Conservation (phyloP, 2,797 vertebrate species). For the Enteromius viviparus region DNA sequence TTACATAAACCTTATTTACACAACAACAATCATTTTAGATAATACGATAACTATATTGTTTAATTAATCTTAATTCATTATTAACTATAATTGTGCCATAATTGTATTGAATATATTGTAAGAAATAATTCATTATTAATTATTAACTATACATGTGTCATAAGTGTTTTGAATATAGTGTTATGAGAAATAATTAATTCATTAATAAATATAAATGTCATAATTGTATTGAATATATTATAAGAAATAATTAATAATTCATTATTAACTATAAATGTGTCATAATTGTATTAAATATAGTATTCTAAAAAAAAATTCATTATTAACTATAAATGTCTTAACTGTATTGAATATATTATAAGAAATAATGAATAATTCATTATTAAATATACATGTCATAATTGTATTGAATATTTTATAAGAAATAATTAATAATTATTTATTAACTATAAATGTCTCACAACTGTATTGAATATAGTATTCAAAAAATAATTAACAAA, state of each 20-base stretch:
- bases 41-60: neutral
- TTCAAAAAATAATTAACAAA: too few species aligned
- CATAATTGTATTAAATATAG: neutral
- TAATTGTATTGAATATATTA: too few species aligned
- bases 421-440: too few species aligned
- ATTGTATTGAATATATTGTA: neutral
- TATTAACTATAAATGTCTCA: too few species aligned
- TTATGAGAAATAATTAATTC: neutral
- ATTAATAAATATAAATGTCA: neutral
- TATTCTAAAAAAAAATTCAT: too few species aligned
- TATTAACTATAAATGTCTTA: too few species aligned
- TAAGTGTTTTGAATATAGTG: too few species aligned
- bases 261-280: neutral
- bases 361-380: too few species aligned
- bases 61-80: neutral
- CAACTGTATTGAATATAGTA: too few species aligned
- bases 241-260: neutral
- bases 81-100: neutral
- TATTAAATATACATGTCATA: too few species aligned
- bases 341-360: too few species aligned
- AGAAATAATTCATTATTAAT: neutral
- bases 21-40: neutral
- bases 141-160: neutral
- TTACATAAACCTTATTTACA: neutral
- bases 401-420: too few species aligned